Evolutionary conservation across 2,797 vertebrate genomes (phyloP).

Genomic region (Mallotus villosus): DNA sequence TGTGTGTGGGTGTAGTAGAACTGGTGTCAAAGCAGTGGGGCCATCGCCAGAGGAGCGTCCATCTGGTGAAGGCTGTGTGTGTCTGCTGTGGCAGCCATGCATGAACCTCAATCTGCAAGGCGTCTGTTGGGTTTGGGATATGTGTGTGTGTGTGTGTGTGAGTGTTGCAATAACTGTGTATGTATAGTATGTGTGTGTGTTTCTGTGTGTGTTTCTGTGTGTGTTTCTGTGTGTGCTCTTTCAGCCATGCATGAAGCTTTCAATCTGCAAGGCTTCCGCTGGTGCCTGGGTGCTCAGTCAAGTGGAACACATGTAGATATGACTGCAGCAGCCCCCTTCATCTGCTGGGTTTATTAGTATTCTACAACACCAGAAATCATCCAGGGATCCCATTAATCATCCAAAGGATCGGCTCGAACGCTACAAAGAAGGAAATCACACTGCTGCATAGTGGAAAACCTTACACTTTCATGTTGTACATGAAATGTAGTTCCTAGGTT

Average conservation of each 20-base stretch:
- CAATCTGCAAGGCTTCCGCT: conserved; percentile 56
- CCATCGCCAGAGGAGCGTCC: conserved; percentile 63
- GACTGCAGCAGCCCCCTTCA: too few relatives aligned
- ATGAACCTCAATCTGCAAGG: conserved; percentile 70
- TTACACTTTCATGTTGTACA: neutral
- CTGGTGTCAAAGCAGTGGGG: conserved; percentile 59
- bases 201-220: neutral
- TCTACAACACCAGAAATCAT: neutral
- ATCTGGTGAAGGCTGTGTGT: conserved; percentile 68
- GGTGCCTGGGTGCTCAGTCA: conserved; percentile 46
- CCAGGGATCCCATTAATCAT: neutral
- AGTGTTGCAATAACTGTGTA: too few relatives aligned
- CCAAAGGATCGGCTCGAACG: too few relatives aligned
- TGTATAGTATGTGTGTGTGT: conserved; percentile 12
- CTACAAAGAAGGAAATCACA: too few relatives aligned
- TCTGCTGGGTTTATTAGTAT: neutral
- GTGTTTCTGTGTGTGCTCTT: conserved; percentile 25
- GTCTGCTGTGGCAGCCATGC: conserved; percentile 67
- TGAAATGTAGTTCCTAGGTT: too few relatives aligned
- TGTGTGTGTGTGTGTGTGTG: conserved; percentile 4
- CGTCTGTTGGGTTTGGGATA: conserved; percentile 32
- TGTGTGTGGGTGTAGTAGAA: conserved; percentile 58
- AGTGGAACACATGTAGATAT: conserved; percentile 34
- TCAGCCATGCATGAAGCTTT: conserved; percentile 59
- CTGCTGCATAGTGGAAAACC: too few relatives aligned